Evolutionary conservation across 2,888 invertebrate genomes (phyloP).

Genomic region (Ganaspis brasiliensis): DNA sequence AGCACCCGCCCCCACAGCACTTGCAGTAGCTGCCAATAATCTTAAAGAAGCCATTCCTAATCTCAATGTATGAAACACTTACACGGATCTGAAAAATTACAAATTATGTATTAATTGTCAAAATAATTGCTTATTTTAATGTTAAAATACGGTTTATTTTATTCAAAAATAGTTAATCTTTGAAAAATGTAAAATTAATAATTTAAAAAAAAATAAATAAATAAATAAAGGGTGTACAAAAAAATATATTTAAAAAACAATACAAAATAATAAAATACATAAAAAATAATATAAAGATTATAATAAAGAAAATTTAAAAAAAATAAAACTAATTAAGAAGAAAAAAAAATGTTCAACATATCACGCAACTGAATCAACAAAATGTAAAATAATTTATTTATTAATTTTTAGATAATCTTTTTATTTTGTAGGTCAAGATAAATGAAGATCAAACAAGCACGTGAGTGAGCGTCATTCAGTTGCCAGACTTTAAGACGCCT

Average conservation of each 20-base stretch:
- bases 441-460: conserved; percentile 50
- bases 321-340: too few relatives aligned
- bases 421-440: neutral
- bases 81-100: conserved; percentile 31
- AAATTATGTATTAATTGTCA: conserved; percentile 30
- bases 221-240: too few relatives aligned
- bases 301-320: too few relatives aligned
- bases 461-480: conserved; percentile 19
- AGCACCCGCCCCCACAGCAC: conserved; percentile 84
- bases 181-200: too few relatives aligned
- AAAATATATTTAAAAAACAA: too few relatives aligned
- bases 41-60: conserved; percentile 73
- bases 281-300: too few relatives aligned
- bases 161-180: too few relatives aligned
- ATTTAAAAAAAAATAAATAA: too few relatives aligned
- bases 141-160: neutral
- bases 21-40: conserved; percentile 83
- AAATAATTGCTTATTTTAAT: neutral
- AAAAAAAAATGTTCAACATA: too few relatives aligned
- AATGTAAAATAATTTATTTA: neutral
- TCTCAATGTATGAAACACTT: conserved; percentile 49
- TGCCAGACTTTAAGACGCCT: neutral
- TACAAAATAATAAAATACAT: too few relatives aligned
- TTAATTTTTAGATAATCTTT: neutral
- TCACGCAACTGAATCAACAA: too few relatives aligned